Base-by-base conservation (phyloP, 2,797 vertebrate genomes). In the Trichosurus vulpecula region DNA sequence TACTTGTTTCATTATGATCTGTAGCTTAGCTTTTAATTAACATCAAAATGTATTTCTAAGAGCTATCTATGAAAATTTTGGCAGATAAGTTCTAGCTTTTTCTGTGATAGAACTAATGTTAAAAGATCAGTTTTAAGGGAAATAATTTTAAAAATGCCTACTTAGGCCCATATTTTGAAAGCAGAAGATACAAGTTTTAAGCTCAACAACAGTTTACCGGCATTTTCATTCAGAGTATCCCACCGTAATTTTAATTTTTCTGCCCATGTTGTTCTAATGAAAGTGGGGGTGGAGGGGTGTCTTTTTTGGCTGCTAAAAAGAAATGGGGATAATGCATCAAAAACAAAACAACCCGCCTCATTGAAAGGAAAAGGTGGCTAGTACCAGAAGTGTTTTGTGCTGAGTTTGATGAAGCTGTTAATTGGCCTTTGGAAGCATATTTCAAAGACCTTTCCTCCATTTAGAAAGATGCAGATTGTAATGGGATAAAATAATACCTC, bases 1-100 rank as follows among this genome's bases (percentile, higher is more conserved):
- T 97, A 97, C 97, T 98, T 97, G 90, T 98, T 98, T 98, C 97
- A 94, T 98, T 98, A 95, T 96, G 97, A 98, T 96, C 94, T 96
- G 58, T 95, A 97, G 96, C 96, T 97, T 98, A 95, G 96, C 96
- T 98, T 97, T 97, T 98, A 96, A 97, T 97, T 97, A 96, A 90
- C 98, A 97, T 97, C 94, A 94, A 93, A 92, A 41, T 97, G 92
- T 98, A 90, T 97, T 98, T 98, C 93, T 96, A 95, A 97, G 96
- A 97, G 97, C 96, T 97, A n/a, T 96, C 81, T 96, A 81, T 91
- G 96, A 97, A 98, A 92, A 96, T 93, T 90, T 90, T 95, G 58
- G 57, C 94, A 97, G 97, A 97, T 96, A 96, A 91, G 87, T 95
- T 95, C 91, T 92, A 97, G 89, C 74, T 97, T 93, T 90, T 95